Evolutionary conservation across 2,888 invertebrate genomes (phyloP), one percentile per base, ranked within the genome.

Genomic region (Macrophya annulata): DNA sequence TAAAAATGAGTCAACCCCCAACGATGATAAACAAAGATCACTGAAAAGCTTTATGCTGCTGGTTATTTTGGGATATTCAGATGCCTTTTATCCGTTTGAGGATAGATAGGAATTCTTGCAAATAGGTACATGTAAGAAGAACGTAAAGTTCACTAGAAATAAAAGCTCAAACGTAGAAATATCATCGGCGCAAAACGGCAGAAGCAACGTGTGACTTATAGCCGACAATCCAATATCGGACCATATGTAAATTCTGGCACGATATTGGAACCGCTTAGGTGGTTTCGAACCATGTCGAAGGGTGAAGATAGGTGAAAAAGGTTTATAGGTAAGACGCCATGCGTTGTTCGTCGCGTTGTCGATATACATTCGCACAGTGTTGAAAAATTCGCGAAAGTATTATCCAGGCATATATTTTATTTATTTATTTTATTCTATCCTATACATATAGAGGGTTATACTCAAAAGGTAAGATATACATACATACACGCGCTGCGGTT

Each of bases 251-350:
- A 82, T 85, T 48, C 71, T 15, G 43, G 40, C 10, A 79, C 68
- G 79, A 82, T 85, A 85, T 85, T 82, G 85, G 79, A 85, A 85
- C 71, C 81, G 81, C 85, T 85, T 79, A 85, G 85, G 48, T 77
- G 45, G 68, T 37, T 51, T 40, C 59, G 62, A 37, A 62, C 43
- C 40, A 15, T 25, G n/a, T 21, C 12, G 62, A 59, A 81, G 51
- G 77, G 51, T 55, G 37, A 43, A 62, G 15, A 81, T 81, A 81
- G 81, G 59, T 81, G 21, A 81, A 81, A 81, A 62, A 81, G 62
- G 81, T 25, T 55, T 37, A 77, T 37, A 43, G 40, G 81, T 62
- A 17, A 6, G 17, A 21, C 81, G 40, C 21, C 62, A 40, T 21
- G 37, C 77, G 37, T 17, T 25, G 55, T 17, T 17, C 51, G 15